A percentile compares a stretch with the other conserved stretches of the same genome.
Conservation (phyloP, 1,140 invertebrate genomes). For the Cherax destructor region DNA sequence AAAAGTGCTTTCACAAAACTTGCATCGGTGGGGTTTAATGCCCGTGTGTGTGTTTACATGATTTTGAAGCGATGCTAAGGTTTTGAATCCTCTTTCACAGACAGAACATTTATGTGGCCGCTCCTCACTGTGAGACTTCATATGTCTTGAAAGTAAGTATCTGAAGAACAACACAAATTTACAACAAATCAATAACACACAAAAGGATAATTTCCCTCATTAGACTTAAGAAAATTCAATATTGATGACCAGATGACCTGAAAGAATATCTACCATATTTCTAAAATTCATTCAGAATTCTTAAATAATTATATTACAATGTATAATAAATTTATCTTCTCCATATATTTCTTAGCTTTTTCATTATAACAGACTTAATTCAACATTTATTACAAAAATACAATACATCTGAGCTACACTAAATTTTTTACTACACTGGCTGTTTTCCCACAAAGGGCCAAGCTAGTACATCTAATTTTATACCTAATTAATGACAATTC, state of each 20-base stretch:
- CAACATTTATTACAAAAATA: not conserved
- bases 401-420: too few relatives aligned
- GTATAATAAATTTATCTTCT: too few relatives aligned
- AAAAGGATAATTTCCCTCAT: constrained; percentile 24
- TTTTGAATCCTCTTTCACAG: constrained; percentile 97
- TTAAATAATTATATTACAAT: too few relatives aligned
- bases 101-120: constrained; percentile 95
- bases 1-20: constrained; percentile 93
- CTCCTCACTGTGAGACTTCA: constrained; percentile 97
- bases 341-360: too few relatives aligned
- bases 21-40: constrained; percentile 95
- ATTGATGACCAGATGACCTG: too few relatives aligned
- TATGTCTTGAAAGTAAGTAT: constrained; percentile 88
- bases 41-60: constrained; percentile 98
- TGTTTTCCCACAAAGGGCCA: too few relatives aligned
- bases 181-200: not conserved
- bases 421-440: too few relatives aligned
- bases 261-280: too few relatives aligned
- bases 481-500: too few relatives aligned
- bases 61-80: constrained; percentile 93
- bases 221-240: too few relatives aligned
- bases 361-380: not conserved
- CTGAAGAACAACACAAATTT: constrained; percentile 22
- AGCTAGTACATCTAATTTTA: too few relatives aligned
- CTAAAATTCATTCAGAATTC: too few relatives aligned